Percentiles rank a stretch among this genome's conserved stretches.
Evolutionary conservation across 2,888 invertebrate genomes (phyloP).

Genomic region (Drosophila anomalata): DNA sequence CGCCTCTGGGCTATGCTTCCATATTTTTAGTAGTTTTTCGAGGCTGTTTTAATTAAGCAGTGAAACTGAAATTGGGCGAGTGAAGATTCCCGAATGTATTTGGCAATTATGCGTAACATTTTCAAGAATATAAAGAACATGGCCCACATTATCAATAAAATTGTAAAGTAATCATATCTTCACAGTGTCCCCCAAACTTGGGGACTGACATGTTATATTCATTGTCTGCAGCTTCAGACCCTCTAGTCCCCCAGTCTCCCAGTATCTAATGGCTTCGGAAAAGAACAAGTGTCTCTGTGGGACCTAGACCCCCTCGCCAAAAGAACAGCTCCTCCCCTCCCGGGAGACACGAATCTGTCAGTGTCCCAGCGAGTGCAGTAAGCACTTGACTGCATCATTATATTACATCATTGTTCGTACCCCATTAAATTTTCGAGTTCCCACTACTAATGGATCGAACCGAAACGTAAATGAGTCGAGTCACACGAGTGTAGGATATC

Average conservation of each 20-base stretch:
- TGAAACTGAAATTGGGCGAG: conserved; percentile 67
- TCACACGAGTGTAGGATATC: conserved; percentile 10
- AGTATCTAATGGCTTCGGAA: conserved; percentile 6
- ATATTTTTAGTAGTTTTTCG: background rate
- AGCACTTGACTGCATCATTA: conserved; percentile 21
- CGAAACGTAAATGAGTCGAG: background rate
- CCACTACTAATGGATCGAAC: conserved; percentile 6
- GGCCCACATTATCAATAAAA: background rate
- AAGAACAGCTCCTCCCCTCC: background rate
- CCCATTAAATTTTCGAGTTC: conserved; percentile 9
- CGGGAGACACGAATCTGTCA: background rate
- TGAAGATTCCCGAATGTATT: conserved; percentile 68
- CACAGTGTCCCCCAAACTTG: background rate
- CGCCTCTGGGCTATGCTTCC: background rate
- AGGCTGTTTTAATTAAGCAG: conserved; percentile 55
- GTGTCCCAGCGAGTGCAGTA: background rate
- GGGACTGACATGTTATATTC: conserved; percentile 44
- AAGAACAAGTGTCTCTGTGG: conserved; percentile 15
- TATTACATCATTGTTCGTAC: conserved; percentile 15
- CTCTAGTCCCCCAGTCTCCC: background rate
- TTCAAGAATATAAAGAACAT: background rate
- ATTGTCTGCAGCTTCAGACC: conserved; percentile 46
- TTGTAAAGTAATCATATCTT: background rate
- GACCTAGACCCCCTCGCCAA: conserved; percentile 4
- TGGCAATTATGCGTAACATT: conserved; percentile 57